phyloP scores from a whole-genome alignment of 2,113 vertebrate species.

The Lepus timidus region DNA sequence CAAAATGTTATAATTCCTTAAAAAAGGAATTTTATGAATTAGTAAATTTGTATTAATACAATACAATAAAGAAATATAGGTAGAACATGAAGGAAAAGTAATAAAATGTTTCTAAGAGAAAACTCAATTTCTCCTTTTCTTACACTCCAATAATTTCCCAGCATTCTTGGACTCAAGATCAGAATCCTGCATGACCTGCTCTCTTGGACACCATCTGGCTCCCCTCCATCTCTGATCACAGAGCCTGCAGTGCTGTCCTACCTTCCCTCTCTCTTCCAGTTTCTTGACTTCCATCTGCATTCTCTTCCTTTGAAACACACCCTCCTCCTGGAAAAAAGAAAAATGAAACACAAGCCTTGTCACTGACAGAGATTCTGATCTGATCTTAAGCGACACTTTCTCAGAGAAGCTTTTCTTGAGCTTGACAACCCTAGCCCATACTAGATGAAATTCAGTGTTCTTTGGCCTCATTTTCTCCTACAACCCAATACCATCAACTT shows the following conservation, averaged over 20 bases:
- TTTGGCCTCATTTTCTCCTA: neutral
- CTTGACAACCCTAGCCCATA: too few relatives aligned
- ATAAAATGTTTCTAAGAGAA: constrained; percentile 20
- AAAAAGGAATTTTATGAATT: too few relatives aligned
- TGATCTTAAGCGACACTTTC: neutral
- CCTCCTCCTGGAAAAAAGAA: constrained; percentile 42
- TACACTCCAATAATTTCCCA: constrained; percentile 64
- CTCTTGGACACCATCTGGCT: neutral
- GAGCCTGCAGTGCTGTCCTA: neutral
- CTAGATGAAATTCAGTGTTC: neutral
- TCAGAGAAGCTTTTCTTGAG: neutral
- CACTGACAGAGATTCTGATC: constrained; percentile 19
- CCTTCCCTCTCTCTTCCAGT: constrained; percentile 21
- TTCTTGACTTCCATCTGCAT: constrained; percentile 9
- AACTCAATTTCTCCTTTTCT: constrained; percentile 42
- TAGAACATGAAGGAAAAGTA: neutral
- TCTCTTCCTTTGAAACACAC: constrained; percentile 6
- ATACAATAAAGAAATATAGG: too few relatives aligned
- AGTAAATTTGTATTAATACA: too few relatives aligned
- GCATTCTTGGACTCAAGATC: constrained; percentile 35
- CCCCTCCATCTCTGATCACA: neutral
- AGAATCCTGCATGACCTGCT: neutral
- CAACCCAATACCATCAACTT: too few relatives aligned
- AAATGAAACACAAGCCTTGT: constrained; percentile 45
- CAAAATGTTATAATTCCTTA: neutral